Evolutionary conservation across 2,888 invertebrate species (phyloP).

Genomic region (Brachypterus glaber): DNA sequence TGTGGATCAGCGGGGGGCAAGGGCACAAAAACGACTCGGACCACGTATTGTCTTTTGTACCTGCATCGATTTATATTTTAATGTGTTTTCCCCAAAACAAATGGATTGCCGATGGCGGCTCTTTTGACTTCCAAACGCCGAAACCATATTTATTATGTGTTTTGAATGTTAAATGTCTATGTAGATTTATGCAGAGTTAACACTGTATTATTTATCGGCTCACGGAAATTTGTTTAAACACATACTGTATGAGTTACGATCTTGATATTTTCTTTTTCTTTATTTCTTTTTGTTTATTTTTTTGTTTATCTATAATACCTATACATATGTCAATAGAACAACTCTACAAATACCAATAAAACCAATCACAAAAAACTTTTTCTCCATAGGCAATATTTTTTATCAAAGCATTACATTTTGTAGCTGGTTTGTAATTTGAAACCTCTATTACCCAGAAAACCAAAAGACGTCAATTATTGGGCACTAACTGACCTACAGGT

Average conservation of each 20-base stretch:
- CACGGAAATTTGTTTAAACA: conserved; percentile 31
- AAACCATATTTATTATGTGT: conserved; percentile 39
- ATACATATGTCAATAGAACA: too few species aligned
- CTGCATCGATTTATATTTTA: conserved; percentile 42
- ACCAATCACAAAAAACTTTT: too few species aligned
- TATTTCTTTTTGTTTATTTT: conserved; percentile 20
- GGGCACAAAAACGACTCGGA: conserved; percentile 31
- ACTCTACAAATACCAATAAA: too few species aligned
- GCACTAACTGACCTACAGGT: too few species aligned
- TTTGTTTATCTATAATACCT: too few species aligned
- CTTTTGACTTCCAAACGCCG: conserved; percentile 37
- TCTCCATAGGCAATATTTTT: too few species aligned
- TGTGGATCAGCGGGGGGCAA: conserved; percentile 33
- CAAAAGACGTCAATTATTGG: too few species aligned
- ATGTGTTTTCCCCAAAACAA: conserved; percentile 42
- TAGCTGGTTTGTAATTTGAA: too few species aligned
- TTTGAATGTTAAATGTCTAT: conserved; percentile 38
- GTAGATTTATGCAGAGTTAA: conserved; percentile 35
- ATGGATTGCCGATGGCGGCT: conserved; percentile 39
- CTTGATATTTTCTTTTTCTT: conserved; percentile 28
- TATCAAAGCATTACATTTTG: too few species aligned
- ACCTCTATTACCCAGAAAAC: too few species aligned
- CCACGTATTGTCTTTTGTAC: conserved; percentile 41
- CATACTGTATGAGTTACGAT: conserved; percentile 28
- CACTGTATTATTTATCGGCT: conserved; percentile 35